Conservation (phyloP, 2,113 vertebrate species). For the Oreochromis aureus region DNA sequence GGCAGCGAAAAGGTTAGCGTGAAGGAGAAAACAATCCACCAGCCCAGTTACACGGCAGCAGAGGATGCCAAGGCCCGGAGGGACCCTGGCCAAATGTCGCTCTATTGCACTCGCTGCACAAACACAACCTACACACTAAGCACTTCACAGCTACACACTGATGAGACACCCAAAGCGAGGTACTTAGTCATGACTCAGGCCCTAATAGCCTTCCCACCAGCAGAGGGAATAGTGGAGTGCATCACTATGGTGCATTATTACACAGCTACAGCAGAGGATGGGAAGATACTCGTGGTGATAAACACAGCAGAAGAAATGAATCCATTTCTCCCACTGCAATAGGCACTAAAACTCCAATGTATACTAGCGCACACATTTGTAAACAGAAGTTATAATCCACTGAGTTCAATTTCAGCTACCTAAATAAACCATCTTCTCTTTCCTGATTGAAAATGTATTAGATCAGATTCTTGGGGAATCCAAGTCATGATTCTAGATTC, state of each 20-base stretch:
- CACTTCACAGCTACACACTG: background rate
- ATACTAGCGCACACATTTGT: background rate
- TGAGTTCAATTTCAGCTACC: background rate
- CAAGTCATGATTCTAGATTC: background rate
- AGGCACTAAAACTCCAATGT: background rate
- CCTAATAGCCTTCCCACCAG: conserved; percentile 27
- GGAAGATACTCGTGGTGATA: background rate
- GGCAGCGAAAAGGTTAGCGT: background rate
- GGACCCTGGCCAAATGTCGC: background rate
- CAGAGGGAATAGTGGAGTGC: background rate
- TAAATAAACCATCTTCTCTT: background rate
- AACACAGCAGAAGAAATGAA: background rate
- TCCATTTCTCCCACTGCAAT: background rate
- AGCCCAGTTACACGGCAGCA: background rate
- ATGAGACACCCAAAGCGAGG: conserved; percentile 31
- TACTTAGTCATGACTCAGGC: conserved; percentile 44
- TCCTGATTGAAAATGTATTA: background rate
- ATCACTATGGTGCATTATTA: background rate
- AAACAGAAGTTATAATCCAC: background rate
- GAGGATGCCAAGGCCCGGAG: background rate
- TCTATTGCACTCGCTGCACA: background rate
- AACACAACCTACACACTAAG: background rate
- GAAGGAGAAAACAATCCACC: conserved; percentile 2
- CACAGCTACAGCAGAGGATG: background rate
- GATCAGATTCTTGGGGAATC: background rate